Conservation (phyloP, 2,888 invertebrate genomes). For the Dugesia japonica region DNA sequence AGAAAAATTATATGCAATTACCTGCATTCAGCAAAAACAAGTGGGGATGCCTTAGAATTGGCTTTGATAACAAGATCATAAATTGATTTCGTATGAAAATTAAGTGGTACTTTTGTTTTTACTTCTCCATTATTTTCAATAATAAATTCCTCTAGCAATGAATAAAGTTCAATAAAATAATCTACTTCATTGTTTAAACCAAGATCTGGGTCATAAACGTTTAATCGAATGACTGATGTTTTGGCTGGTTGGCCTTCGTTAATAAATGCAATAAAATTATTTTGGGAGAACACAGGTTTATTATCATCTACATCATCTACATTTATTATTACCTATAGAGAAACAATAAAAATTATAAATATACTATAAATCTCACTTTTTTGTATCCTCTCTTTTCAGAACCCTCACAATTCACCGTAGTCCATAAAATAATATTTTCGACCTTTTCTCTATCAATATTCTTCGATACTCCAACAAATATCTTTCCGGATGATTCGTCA, state of each 20-base stretch:
- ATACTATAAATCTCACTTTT: neutral
- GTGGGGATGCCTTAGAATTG: neutral
- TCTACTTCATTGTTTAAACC: neutral
- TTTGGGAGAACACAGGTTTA: neutral
- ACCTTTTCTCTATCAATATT: neutral
- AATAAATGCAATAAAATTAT: neutral
- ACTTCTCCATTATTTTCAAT: neutral
- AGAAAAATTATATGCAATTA: neutral
- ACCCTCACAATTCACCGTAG: neutral
- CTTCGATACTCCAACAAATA: neutral
- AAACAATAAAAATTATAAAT: no score
- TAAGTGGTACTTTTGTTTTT: neutral
- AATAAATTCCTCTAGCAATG: neutral
- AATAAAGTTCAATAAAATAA: constrained; percentile 1
- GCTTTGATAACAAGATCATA: constrained; percentile 8
- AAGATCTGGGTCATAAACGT: neutral
- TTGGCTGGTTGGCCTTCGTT: neutral
- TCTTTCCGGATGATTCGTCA: neutral
- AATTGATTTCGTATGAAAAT: constrained; percentile 12
- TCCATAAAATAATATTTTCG: neutral
- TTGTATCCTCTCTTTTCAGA: neutral
- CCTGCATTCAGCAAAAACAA: neutral
- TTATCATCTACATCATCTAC: neutral
- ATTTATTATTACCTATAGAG: neutral
- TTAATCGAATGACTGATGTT: neutral